Evolutionary conservation across 2,113 vertebrate genomes (phyloP).

Genomic region (Antechinus flavipes): DNA sequence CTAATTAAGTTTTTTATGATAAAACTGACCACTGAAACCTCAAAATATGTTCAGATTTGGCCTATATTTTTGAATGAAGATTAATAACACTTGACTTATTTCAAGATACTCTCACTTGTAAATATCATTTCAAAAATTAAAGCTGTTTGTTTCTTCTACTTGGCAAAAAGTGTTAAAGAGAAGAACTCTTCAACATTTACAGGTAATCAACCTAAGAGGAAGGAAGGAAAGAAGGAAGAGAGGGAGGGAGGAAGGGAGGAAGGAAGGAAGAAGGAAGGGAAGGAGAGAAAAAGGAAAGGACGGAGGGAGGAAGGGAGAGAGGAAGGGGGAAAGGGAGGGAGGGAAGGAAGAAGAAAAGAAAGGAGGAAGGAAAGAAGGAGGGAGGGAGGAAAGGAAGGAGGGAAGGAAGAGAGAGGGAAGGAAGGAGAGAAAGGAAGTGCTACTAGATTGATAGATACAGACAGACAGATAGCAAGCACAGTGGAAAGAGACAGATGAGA

Average conservation of each 20-base stretch:
- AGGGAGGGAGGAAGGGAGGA: too few species aligned
- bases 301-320: too few species aligned
- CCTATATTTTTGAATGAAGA: background rate
- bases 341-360: too few species aligned
- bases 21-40: background rate
- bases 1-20: background rate
- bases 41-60: background rate
- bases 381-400: too few species aligned
- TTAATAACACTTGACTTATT: background rate
- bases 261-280: background rate
- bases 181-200: slow-evolving; percentile 15
- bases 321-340: too few species aligned
- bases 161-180: slow-evolving; percentile 29
- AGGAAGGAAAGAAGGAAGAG: too few species aligned
- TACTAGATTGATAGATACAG: background rate
- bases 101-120: background rate
- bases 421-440: too few species aligned
- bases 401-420: too few species aligned
- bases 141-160: background rate
- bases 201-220: slow-evolving; percentile 14
- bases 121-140: slow-evolving; percentile 39
- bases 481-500: background rate
- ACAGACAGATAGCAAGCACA: background rate
- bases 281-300: too few species aligned
- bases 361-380: too few species aligned